Conservation (phyloP, 2,113 vertebrate species). For the Macquaria ambigua region DNA sequence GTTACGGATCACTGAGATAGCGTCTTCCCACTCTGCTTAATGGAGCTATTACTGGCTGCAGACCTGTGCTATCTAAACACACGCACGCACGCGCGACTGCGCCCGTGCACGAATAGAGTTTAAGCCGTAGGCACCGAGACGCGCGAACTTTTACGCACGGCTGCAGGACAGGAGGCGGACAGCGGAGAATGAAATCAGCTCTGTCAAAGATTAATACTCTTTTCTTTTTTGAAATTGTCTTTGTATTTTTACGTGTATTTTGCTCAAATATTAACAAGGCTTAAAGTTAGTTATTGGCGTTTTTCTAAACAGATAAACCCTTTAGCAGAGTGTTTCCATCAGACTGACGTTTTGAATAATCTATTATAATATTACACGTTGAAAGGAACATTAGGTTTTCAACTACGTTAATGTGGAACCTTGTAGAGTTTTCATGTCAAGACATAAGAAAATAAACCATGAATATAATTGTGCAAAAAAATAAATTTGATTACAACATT, state of each 20-base stretch:
- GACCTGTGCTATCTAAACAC: slow-evolving; percentile 77
- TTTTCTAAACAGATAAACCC: not conserved
- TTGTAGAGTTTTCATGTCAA: not conserved
- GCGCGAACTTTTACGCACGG: slow-evolving; percentile 40
- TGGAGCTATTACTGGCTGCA: slow-evolving; percentile 82
- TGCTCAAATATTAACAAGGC: not conserved
- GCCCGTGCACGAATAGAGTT: not conserved
- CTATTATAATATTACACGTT: not conserved
- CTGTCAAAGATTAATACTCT: not conserved
- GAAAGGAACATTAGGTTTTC: not conserved
- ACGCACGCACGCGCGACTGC: slow-evolving; percentile 14
- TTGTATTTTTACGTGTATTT: not conserved
- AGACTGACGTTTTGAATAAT: too few species aligned
- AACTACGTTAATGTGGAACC: too few species aligned
- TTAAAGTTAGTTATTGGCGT: not conserved
- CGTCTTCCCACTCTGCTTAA: slow-evolving; percentile 73
- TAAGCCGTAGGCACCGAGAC: not conserved
- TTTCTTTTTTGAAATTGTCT: not conserved
- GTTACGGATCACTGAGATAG: slow-evolving; percentile 77
- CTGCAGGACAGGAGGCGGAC: not conserved
- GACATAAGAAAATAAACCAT: not conserved
- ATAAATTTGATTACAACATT: not conserved
- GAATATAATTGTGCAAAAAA: not conserved
- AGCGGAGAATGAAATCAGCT: not conserved
- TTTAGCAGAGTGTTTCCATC: not conserved